A percentile compares a stretch with the other conserved stretches of the same genome.
These are phyloP conservation scores for Pyralis farinalis DNA, from an alignment of 2,888 invertebrate genomes.

Conservation along the genomic window DNA sequence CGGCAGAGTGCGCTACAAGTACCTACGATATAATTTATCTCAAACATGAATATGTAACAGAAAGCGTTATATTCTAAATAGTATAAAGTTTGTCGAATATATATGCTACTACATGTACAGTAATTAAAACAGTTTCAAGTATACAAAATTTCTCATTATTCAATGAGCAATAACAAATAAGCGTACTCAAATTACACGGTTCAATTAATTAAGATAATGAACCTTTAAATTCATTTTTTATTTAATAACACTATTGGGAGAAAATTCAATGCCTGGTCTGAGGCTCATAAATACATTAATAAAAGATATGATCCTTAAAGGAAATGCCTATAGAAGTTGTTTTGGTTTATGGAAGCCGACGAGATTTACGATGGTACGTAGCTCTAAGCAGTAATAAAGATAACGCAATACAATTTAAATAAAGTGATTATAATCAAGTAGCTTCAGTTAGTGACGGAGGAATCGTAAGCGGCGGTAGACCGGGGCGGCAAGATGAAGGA, in stretches of 20 bases:
- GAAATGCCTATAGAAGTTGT: conserved; percentile 20
- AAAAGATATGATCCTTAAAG: conserved; percentile 15
- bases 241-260: neutral
- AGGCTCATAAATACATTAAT: neutral
- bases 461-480: conserved; percentile 32
- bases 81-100: no score
- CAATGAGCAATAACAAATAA: neutral
- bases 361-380: conserved; percentile 18
- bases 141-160: no score
- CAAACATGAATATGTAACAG: no score
- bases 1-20: conserved; percentile 62
- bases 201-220: neutral
- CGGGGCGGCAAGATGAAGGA: conserved; percentile 68
- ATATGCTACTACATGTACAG: no score
- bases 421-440: conserved; percentile 51
- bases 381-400: conserved; percentile 35
- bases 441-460: conserved; percentile 43
- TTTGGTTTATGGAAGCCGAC: conserved; percentile 6
- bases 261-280: no score
- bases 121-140: no score
- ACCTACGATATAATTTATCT: no score
- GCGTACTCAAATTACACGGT: neutral
- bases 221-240: conserved; percentile 1
- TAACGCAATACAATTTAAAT: conserved; percentile 54
- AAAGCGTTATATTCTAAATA: no score